Conservation (phyloP, 35 echinoderm and acorn worm genomes). For the Amphiura filiformis region DNA sequence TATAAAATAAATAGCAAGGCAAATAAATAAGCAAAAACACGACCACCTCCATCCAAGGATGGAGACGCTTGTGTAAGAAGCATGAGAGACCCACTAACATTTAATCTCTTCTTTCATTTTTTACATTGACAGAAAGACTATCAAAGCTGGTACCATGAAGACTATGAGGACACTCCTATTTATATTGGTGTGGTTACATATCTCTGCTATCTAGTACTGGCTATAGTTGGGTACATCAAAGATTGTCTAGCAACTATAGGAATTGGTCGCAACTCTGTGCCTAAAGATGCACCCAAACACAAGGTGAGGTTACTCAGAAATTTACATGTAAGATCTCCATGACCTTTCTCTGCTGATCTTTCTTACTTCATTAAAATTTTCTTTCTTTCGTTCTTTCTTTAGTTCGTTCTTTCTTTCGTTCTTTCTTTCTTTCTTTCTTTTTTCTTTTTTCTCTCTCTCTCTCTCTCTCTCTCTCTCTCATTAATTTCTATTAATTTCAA, state of each 20-base stretch:
- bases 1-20: no score
- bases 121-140: not conserved
- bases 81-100: no score
- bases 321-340: no score
- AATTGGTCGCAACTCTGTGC: slow-evolving; percentile 19
- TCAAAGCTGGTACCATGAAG: slow-evolving; percentile 36
- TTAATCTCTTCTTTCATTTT: not conserved
- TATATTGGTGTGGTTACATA: slow-evolving; percentile 59
- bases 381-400: no score
- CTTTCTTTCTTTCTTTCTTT: not conserved
- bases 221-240: slow-evolving; percentile 54
- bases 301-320: slow-evolving; percentile 45
- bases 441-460: slow-evolving; percentile 30
- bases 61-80: no score
- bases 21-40: no score
- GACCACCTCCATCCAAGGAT: no score
- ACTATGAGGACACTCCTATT: slow-evolving; percentile 52
- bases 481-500: no score
- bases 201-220: slow-evolving; percentile 48
- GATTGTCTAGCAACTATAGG: slow-evolving; percentile 47
- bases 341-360: no score
- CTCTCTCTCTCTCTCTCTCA: no score
- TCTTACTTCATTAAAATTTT: no score
- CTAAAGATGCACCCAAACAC: slow-evolving; percentile 44
- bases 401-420: no score